Evolutionary conservation across 2,888 invertebrate species (phyloP), one percentile per base, ranked within the genome.

Genomic region (Atethmia centrago): DNA sequence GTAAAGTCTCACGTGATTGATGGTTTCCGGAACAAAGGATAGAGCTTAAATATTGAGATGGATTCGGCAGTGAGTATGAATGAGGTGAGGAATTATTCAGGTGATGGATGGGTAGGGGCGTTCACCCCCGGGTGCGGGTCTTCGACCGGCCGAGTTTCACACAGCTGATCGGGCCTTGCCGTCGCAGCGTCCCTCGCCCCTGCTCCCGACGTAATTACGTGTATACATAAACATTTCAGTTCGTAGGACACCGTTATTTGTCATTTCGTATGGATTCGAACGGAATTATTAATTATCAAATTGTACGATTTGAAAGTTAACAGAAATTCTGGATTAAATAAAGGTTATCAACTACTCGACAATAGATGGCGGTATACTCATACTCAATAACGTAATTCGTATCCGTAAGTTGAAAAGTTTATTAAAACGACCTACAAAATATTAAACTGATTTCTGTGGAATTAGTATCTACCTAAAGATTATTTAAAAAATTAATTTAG

Each of bases 141-240:
- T 93, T 85, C 90, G 95, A 95, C 95, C 96, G 94, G 89, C 95
- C 95, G 93, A 95, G 93, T 94, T 94, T 90, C 89, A 88, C 87
- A 88, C 95, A 96, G 95, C 95, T 95, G 95, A 95, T 95, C 94
- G 91, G 61, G 73, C 80, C 76, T 74, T 67, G 77, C 75, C 71
- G 78, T 63, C 63, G 79, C 79, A 62, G 82, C 90, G 88, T 90
- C 88, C 86, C 88, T 82, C 83, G 83, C 85, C 86, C 87, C 72
- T 84, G 79, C 86, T 88, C 81, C 87, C 64, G 85, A 80, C 85
- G 81, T 80, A 70, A 67, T 69, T 83, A 77, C 79, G 88, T 90
- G 89, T 76, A 90, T 90, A 91, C 90, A 92, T 88, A 90, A 90
- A 91, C 89, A 88, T 88, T 87, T 89, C 63, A 73, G n/a, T 47